Evolutionary conservation across 1,140 invertebrate genomes (phyloP).

Genomic region (Saccostrea glomerata): DNA sequence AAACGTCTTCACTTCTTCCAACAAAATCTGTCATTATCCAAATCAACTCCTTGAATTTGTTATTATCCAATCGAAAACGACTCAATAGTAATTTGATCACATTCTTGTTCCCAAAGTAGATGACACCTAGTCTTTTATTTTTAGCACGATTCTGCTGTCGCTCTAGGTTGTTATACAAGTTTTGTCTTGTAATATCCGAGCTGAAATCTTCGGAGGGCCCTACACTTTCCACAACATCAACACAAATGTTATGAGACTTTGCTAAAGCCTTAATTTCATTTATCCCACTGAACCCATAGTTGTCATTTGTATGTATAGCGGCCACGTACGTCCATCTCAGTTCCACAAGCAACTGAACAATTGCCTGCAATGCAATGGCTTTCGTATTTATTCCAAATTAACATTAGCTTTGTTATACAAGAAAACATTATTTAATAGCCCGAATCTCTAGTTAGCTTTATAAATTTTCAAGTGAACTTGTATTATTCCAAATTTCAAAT

Average conservation of each 20-base stretch:
- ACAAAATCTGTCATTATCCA: constrained; percentile 67
- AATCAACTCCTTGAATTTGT: constrained; percentile 50
- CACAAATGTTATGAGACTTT: constrained; percentile 63
- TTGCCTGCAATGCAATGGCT: constrained; percentile 57
- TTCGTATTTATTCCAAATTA: background rate
- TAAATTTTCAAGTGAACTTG: background rate
- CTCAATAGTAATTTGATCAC: constrained; percentile 57
- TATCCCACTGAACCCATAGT: constrained; percentile 62
- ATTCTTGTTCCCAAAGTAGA: constrained; percentile 65
- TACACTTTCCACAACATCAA: constrained; percentile 49
- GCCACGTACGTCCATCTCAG: constrained; percentile 70
- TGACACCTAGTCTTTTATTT: constrained; percentile 60
- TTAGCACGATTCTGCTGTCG: constrained; percentile 56
- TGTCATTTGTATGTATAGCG: constrained; percentile 66
- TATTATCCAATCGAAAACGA: constrained; percentile 40
- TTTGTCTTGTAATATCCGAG: constrained; percentile 30
- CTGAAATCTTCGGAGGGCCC: constrained; percentile 47
- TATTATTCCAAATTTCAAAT: background rate
- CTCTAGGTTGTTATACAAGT: constrained; percentile 36
- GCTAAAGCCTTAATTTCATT: constrained; percentile 56
- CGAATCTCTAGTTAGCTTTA: background rate
- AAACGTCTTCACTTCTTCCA: constrained; percentile 52
- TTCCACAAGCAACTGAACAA: constrained; percentile 63
- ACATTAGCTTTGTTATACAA: background rate
- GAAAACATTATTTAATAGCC: background rate